Evolutionary conservation across 37 sponge, comb jelly and placozoan species (phyloP).

Genomic region (Chondrosia reniformis): DNA sequence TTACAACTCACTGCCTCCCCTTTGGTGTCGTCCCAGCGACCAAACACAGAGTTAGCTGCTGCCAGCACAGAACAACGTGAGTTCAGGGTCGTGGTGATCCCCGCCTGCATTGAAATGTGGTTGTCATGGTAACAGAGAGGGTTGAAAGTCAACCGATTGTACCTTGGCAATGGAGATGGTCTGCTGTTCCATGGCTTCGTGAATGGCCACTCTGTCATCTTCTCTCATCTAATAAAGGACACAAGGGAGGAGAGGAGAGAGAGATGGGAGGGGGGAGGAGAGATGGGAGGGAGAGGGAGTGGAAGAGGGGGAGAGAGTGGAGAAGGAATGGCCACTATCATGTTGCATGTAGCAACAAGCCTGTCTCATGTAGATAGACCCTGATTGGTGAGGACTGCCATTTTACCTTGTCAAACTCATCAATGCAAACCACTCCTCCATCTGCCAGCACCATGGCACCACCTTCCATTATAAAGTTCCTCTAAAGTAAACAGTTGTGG

Average conservation of each 20-base stretch:
- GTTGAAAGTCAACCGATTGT: not conserved
- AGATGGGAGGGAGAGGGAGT: not conserved
- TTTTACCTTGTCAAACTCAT: slow-evolving; percentile 98
- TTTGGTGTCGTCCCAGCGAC: slow-evolving; percentile 98
- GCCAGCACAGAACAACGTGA: slow-evolving; percentile 97
- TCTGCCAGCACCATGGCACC: slow-evolving; percentile 99
- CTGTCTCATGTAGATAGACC: no score
- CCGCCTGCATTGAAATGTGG: slow-evolving; percentile 60
- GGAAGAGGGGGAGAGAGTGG: not conserved
- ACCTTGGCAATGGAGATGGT: slow-evolving; percentile 99
- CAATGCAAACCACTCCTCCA: slow-evolving; percentile 99
- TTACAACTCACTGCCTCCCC: slow-evolving; percentile 83
- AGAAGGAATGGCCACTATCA: no score
- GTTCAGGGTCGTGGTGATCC: slow-evolving; percentile 99
- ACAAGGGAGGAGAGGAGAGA: not conserved
- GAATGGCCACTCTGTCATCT: slow-evolving; percentile 98
- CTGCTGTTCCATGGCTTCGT: slow-evolving; percentile 99
- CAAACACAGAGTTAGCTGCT: slow-evolving; percentile 99
- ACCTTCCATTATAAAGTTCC: slow-evolving; percentile 97
- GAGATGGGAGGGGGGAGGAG: not conserved
- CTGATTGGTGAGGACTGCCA: not conserved
- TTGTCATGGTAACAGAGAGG: not conserved
- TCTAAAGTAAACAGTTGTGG: slow-evolving; percentile 13
- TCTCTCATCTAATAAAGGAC: slow-evolving; percentile 79
- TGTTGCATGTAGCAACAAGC: no score